A percentile compares a stretch with the other conserved stretches of the same genome.
Conservation (phyloP, 2,888 invertebrate genomes). For the Griposia aprilina region DNA sequence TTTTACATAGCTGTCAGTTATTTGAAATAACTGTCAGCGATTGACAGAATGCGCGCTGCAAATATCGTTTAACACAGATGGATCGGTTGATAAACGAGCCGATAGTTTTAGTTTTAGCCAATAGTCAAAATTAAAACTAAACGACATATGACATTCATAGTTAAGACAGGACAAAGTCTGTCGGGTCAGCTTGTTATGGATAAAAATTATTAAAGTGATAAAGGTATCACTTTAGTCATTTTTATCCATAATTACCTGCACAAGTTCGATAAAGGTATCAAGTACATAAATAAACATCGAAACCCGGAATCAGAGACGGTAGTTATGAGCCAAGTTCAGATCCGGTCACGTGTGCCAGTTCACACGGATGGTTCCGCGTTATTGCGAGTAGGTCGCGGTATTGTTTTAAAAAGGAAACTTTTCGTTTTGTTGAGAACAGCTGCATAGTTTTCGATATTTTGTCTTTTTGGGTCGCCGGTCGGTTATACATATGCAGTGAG, state of each 20-base stretch:
- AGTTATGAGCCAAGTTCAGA: slow-evolving; percentile 62
- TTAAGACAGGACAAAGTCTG: no score
- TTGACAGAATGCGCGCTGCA: no score
- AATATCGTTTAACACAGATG: no score
- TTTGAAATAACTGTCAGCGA: no score
- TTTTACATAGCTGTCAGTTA: no score
- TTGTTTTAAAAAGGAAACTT: slow-evolving; percentile 28
- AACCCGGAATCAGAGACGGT: slow-evolving; percentile 48
- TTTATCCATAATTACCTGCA: not conserved
- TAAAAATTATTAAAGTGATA: no score
- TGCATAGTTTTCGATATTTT: not conserved
- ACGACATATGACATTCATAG: no score
- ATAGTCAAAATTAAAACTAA: no score
- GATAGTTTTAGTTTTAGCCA: no score
- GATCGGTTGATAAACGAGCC: no score
- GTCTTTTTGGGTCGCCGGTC: no score
- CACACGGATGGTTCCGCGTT: slow-evolving; percentile 45
- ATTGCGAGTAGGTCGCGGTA: slow-evolving; percentile 11
- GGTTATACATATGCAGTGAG: not conserved
- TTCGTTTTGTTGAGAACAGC: slow-evolving; percentile 7
- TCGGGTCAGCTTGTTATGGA: no score
- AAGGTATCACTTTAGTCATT: not conserved
- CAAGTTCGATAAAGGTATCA: not conserved
- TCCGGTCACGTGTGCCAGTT: slow-evolving; percentile 54
- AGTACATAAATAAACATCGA: slow-evolving; percentile 35